phyloP scores from a whole-genome alignment of 2,888 invertebrate species.

The Polydrusus cervinus region DNA sequence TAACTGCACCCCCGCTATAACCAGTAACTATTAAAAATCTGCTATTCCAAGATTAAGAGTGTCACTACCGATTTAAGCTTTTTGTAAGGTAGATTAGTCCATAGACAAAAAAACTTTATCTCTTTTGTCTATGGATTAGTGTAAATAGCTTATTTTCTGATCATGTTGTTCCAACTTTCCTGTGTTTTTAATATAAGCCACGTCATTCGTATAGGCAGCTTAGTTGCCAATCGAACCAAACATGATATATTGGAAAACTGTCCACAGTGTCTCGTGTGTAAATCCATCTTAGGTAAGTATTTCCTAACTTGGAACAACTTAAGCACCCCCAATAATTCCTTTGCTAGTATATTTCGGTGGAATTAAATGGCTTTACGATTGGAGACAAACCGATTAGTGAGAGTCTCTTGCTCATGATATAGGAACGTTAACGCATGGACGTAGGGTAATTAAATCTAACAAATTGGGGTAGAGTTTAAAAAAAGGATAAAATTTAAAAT shows the following conservation, averaged over 20 bases:
- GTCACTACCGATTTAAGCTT: too few relatives aligned
- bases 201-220: conserved; percentile 15
- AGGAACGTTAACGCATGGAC: conserved; percentile 27
- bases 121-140: background rate
- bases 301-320: conserved; percentile 49
- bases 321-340: conserved; percentile 50
- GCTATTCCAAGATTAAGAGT: too few relatives aligned
- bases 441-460: background rate
- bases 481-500: too few relatives aligned
- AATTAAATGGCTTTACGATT: conserved; percentile 51
- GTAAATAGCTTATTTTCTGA: background rate
- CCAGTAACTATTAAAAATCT: too few relatives aligned
- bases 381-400: conserved; percentile 44
- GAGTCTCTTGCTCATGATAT: conserved; percentile 34
- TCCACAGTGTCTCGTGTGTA: conserved; percentile 45
- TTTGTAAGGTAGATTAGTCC: too few relatives aligned
- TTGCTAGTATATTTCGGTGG: conserved; percentile 48
- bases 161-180: background rate
- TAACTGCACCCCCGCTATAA: too few relatives aligned
- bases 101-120: too few relatives aligned
- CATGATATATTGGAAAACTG: conserved; percentile 48
- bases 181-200: conserved; percentile 7
- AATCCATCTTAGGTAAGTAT: conserved; percentile 50
- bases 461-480: too few relatives aligned
- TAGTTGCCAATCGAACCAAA: conserved; percentile 34